Evolutionary conservation across 2,888 invertebrate species (phyloP).

Genomic region (Anthrax anthrax): DNA sequence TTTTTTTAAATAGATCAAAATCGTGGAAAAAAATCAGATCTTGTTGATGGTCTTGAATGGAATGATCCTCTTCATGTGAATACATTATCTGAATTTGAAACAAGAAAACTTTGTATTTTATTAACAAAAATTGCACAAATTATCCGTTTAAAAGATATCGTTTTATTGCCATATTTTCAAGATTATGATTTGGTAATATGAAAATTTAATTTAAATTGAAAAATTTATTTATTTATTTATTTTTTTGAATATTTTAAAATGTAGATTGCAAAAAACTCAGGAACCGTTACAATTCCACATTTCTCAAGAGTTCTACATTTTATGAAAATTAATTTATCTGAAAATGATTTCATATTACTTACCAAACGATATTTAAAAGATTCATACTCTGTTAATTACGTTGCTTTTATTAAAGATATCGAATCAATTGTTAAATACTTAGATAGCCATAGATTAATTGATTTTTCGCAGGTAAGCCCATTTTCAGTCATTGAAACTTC

Average conservation of each 20-base stretch:
- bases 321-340: constrained; percentile 50
- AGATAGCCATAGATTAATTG: constrained; percentile 37
- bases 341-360: constrained; percentile 57
- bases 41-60: constrained; percentile 46
- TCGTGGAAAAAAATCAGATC: constrained; percentile 31
- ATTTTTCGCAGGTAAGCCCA: constrained; percentile 37
- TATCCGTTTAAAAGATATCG: constrained; percentile 41
- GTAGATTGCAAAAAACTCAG: constrained; percentile 60
- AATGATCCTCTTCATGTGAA: constrained; percentile 56
- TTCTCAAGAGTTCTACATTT: constrained; percentile 60
- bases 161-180: constrained; percentile 49
- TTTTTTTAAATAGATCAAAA: constrained; percentile 36
- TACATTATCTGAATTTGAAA: constrained; percentile 47
- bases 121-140: constrained; percentile 56
- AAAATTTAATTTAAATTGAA: not conserved
- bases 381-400: constrained; percentile 62
- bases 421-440: constrained; percentile 50
- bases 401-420: constrained; percentile 55
- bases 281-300: constrained; percentile 61
- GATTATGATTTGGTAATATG: constrained; percentile 30
- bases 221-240: too few relatives aligned
- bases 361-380: constrained; percentile 63
- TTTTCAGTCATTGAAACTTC: too few relatives aligned
- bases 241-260: not conserved
- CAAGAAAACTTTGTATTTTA: constrained; percentile 51